Conservation (phyloP, 2,113 vertebrate genomes). For the Stegastes partitus region DNA sequence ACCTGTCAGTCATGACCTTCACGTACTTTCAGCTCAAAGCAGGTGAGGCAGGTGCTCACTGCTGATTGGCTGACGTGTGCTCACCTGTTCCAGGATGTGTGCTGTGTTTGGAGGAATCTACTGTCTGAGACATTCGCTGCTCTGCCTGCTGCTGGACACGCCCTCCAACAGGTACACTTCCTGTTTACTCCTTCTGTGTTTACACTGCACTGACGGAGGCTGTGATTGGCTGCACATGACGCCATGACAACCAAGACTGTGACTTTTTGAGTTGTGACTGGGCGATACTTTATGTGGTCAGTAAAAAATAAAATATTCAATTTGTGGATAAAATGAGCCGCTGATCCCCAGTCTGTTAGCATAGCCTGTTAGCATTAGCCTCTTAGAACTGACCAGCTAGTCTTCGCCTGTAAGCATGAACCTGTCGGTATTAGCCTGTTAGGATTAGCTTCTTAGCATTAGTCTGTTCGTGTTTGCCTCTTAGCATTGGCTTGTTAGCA, state of each 20-base stretch:
- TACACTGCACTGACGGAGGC: too few relatives aligned
- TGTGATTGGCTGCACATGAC: neutral
- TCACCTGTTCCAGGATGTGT: slow-evolving; percentile 68
- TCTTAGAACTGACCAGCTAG: too few relatives aligned
- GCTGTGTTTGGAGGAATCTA: slow-evolving; percentile 80
- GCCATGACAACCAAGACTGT: neutral
- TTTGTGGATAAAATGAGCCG: slow-evolving; percentile 63
- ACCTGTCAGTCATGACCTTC: too few relatives aligned
- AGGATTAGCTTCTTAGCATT: too few relatives aligned
- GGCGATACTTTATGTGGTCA: slow-evolving; percentile 53
- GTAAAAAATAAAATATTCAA: slow-evolving; percentile 61
- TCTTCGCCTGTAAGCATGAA: too few relatives aligned
- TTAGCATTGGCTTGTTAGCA: too few relatives aligned
- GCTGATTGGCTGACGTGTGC: too few relatives aligned
- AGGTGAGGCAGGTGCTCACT: too few relatives aligned
- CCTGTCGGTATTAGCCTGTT: too few relatives aligned
- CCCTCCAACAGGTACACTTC: slow-evolving; percentile 65
- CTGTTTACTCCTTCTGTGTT: neutral
- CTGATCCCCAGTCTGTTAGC: neutral
- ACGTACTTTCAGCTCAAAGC: too few relatives aligned
- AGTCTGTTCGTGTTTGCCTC: too few relatives aligned
- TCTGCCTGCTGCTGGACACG: slow-evolving; percentile 62
- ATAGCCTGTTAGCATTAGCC: too few relatives aligned
- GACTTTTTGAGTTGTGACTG: slow-evolving; percentile 41
- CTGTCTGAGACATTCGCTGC: slow-evolving; percentile 76